Percentiles rank a stretch among this genome's conserved stretches.
Evolutionary conservation across 1,140 invertebrate species (phyloP).

Genomic region (Phymastichus coffea): DNA sequence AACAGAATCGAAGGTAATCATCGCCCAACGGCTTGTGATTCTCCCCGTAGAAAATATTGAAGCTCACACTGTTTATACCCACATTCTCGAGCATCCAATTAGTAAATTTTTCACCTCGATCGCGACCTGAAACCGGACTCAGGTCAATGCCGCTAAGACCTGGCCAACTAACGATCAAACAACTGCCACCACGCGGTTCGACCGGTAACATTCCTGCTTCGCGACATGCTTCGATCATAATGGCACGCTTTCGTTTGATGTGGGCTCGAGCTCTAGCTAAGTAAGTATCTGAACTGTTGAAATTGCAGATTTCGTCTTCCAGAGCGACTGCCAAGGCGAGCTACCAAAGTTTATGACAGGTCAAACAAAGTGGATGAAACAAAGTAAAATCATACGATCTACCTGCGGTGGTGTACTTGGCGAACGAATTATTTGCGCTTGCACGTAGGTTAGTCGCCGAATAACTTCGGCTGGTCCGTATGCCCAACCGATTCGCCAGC

Average conservation of each 20-base stretch:
- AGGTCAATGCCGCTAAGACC: conserved; percentile 65
- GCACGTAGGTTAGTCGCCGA: conserved; percentile 83
- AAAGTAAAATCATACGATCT: no score
- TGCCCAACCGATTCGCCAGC: conserved; percentile 96
- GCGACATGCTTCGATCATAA: conserved; percentile 72
- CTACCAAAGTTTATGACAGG: no score
- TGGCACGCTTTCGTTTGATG: conserved; percentile 81
- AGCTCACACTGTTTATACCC: background rate
- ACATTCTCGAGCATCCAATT: conserved; percentile 73
- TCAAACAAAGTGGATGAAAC: no score
- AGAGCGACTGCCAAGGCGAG: conserved; percentile 90
- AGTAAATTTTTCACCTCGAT: conserved; percentile 88
- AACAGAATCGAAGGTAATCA: background rate
- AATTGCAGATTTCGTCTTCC: conserved; percentile 76
- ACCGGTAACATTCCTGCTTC: conserved; percentile 87
- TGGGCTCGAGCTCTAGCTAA: conserved; percentile 78
- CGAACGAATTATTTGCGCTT: conserved; percentile 90
- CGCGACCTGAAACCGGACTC: conserved; percentile 65
- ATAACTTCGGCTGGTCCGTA: conserved; percentile 80
- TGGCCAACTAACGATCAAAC: conserved; percentile 93
- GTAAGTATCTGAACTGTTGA: conserved; percentile 80
- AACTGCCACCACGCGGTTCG: conserved; percentile 94
- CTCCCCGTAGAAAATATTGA: background rate
- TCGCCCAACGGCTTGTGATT: background rate
- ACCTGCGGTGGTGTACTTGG: no score